Evolutionary conservation across 2,797 vertebrate species (phyloP), one percentile per base, ranked within the genome.

Genomic region (Gymnothorax reevesii): DNA sequence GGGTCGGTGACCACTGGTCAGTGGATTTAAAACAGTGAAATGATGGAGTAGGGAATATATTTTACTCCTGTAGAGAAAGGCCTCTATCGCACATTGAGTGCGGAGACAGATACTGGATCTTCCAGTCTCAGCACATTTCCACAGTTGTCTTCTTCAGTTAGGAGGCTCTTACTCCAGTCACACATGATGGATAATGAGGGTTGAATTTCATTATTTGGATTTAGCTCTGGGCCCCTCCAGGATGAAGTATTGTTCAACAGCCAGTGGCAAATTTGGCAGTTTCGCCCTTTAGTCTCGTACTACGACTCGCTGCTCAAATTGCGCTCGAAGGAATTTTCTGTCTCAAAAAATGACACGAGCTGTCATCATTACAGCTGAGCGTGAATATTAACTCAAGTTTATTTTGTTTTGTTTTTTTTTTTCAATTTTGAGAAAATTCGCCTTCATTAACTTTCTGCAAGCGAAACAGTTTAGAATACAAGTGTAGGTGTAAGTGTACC

Each of bases 171-270:
- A 20, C 75, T 22, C 33, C 42, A 33, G 20, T 79, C 22, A 49
- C 52, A 79, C 75, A 20, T 79, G 75, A 79, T 49, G 22, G 13
- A 49, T 79, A 79, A 79, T 79, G 75, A 79, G 22, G 75, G 49
- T 79, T 13, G 52, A 33, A 20, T 79, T 52, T 52, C 22, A 5
- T 79, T 52, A 42, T 66, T 64, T 17, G 33, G 33, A 17, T 75
- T 52, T 79, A 49, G 33, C 75, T 49, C 27, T 15, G 4, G 33
- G 75, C 75, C 42, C 42, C 42, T 79, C 42, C 75, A 79, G 75
- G 75, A 52, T 15, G 22, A 12, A 49, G 75, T 20, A 0, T 52
- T 33, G 75, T 52, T 79, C 15, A 33, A 13, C 42, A 52, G 33
- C 73, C 12, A 79, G 75, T 33, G 9, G 12, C 25, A 15, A 12